These are phyloP conservation scores for Otolemur crassicaudatus DNA, from an alignment of 2,797 vertebrate species.

Conservation along the genomic window DNA sequence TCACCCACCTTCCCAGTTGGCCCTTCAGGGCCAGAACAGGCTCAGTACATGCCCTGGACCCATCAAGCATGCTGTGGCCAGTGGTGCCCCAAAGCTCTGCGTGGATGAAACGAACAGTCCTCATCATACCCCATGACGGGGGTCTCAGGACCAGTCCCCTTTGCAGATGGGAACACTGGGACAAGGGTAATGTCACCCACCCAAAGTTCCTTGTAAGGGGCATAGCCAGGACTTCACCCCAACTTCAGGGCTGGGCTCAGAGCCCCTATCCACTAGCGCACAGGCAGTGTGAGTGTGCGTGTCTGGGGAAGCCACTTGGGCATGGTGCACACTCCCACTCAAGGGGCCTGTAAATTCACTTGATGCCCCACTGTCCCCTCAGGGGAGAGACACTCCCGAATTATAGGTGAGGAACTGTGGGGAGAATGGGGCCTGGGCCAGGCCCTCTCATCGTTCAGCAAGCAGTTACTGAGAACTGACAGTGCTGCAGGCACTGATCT, in stretches of 20 bases:
- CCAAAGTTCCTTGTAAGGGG: background rate
- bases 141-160: no score
- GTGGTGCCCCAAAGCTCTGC: background rate
- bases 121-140: accelerated
- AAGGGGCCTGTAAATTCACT: background rate
- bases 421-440: background rate
- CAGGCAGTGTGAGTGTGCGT: background rate
- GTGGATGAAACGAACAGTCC: accelerated
- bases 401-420: background rate
- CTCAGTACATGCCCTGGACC: background rate
- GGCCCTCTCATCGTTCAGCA: background rate
- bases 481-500: background rate
- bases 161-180: background rate
- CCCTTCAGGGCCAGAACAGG: background rate
- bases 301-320: accelerated
- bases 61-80: accelerated
- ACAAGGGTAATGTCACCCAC: no score
- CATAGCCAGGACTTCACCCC: background rate
- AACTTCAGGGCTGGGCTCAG: background rate
- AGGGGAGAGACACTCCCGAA: background rate
- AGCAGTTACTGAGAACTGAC: background rate
- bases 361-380: no score
- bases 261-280: accelerated
- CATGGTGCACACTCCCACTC: no score
- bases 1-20: background rate